Conservation (phyloP, 2,888 invertebrate genomes). For the Sisyra nigra region DNA sequence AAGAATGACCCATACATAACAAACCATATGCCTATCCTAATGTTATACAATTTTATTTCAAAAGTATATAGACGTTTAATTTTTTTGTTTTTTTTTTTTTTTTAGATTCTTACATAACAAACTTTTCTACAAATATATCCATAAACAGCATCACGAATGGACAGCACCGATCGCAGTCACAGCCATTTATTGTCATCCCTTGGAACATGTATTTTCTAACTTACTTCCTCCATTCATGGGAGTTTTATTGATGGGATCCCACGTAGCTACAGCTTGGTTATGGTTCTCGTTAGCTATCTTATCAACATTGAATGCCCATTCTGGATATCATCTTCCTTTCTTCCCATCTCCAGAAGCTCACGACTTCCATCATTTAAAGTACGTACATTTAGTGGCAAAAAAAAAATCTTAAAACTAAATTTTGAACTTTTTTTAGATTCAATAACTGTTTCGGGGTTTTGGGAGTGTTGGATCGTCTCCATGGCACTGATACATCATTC, state of each 20-base stretch:
- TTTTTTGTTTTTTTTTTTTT: slow-evolving; percentile 12
- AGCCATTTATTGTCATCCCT: slow-evolving; percentile 64
- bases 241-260: slow-evolving; percentile 55
- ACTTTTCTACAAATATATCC: slow-evolving; percentile 60
- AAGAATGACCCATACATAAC: neutral
- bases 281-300: slow-evolving; percentile 67
- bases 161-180: slow-evolving; percentile 74
- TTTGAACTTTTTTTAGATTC: slow-evolving; percentile 37
- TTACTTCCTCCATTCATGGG: slow-evolving; percentile 60
- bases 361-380: slow-evolving; percentile 78
- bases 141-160: slow-evolving; percentile 81
- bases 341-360: slow-evolving; percentile 75
- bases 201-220: slow-evolving; percentile 63
- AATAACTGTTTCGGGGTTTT: slow-evolving; percentile 72
- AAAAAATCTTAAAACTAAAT: neutral
- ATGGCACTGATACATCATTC: slow-evolving; percentile 67
- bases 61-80: neutral
- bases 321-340: slow-evolving; percentile 74
- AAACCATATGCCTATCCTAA: too few relatives aligned
- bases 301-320: slow-evolving; percentile 66
- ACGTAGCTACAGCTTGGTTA: slow-evolving; percentile 59
- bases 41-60: neutral
- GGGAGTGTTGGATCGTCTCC: slow-evolving; percentile 64
- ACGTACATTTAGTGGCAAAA: slow-evolving; percentile 9
- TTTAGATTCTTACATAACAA: slow-evolving; percentile 55